Percentiles rank a stretch among this genome's conserved stretches.
Conservation (phyloP, 2,113 vertebrate species). For the Thryonomys swinderianus region DNA sequence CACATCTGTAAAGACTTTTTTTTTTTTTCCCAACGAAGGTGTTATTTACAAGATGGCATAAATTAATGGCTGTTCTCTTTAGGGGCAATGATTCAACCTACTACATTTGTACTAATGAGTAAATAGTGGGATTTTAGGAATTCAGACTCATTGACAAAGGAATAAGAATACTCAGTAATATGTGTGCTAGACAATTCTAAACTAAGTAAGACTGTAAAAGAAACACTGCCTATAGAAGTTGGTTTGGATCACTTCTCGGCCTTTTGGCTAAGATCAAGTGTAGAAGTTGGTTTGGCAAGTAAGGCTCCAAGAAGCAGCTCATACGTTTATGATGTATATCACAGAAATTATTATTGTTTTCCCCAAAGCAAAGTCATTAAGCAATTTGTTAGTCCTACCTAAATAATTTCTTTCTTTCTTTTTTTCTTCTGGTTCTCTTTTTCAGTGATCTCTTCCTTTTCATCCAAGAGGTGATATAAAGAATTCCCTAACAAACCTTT, state of each 20-base stretch:
- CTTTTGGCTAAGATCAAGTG: too few species aligned
- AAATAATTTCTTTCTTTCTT: constrained; percentile 63
- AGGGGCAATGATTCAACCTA: background rate
- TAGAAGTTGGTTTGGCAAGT: constrained; percentile 1
- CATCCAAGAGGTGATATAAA: constrained; percentile 46
- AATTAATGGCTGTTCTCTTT: background rate
- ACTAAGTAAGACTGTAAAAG: background rate
- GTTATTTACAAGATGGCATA: background rate
- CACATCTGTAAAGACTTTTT: background rate
- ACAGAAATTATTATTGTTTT: constrained; percentile 44
- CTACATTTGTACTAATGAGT: background rate
- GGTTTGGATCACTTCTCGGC: too few species aligned
- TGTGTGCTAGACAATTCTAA: constrained; percentile 9
- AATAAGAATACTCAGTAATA: background rate
- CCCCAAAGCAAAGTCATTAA: constrained; percentile 57
- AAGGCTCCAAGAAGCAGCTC: background rate
- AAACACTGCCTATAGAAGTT: background rate
- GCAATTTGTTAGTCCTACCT: constrained; percentile 26
- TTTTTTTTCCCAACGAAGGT: background rate
- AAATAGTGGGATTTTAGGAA: background rate
- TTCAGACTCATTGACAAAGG: background rate
- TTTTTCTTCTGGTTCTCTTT: constrained; percentile 31
- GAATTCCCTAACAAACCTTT: background rate
- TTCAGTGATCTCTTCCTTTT: constrained; percentile 49
- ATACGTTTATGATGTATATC: constrained; percentile 33